Conservation (phyloP, 1,140 invertebrate species). For the Panulirus ornatus region DNA sequence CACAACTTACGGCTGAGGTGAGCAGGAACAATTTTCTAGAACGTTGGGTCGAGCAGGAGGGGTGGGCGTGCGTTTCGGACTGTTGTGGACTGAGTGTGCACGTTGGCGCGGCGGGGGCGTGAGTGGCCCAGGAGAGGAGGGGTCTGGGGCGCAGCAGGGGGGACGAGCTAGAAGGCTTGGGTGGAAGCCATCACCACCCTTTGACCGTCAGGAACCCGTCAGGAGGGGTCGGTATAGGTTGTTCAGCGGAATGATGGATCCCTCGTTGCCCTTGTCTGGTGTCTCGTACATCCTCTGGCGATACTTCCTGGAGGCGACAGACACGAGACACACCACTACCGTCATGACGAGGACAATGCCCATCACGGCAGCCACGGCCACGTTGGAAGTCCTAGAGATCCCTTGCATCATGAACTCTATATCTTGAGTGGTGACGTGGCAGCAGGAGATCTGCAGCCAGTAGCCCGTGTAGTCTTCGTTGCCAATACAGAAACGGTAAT, state of each 20-base stretch:
- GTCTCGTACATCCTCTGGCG: conserved; percentile 78
- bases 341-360: conserved; percentile 76
- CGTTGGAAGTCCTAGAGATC: conserved; percentile 77
- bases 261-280: conserved; percentile 75
- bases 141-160: conserved; percentile 47
- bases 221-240: conserved; percentile 68
- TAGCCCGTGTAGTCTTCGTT: conserved; percentile 76
- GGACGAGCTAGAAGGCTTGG: conserved; percentile 52
- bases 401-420: conserved; percentile 76
- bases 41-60: not conserved
- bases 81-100: not conserved
- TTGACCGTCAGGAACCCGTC: conserved; percentile 62
- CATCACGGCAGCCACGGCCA: conserved; percentile 77
- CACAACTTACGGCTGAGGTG: not conserved
- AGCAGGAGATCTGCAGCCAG: conserved; percentile 78
- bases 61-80: not conserved
- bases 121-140: conserved; percentile 49
- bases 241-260: conserved; percentile 51
- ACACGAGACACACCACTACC: conserved; percentile 76
- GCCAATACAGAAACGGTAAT: conserved; percentile 80
- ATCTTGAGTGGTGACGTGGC: conserved; percentile 76
- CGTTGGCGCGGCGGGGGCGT: conserved; percentile 27
- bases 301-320: conserved; percentile 76
- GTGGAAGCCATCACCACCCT: conserved; percentile 48
- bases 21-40: conserved; percentile 28